These are phyloP conservation scores for Zosterops borbonicus DNA, from an alignment of 2,113 vertebrate species.

Conservation along the genomic window DNA sequence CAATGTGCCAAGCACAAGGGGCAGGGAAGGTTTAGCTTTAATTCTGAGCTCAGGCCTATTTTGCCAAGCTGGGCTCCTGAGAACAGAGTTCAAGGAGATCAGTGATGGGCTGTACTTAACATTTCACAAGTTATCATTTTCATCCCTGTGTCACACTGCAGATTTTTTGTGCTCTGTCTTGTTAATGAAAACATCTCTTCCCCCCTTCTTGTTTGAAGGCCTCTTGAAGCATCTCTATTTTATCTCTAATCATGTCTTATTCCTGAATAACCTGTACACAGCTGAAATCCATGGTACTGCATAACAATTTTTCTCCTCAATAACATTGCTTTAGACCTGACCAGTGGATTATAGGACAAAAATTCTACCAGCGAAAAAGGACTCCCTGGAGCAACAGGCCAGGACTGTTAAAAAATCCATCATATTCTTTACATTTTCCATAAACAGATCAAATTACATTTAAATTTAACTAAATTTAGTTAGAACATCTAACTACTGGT, in stretches of 20 bases:
- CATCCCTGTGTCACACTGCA: neutral
- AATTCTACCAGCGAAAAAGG: neutral
- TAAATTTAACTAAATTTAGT: neutral
- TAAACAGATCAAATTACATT: neutral
- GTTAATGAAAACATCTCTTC: neutral
- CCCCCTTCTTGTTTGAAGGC: neutral
- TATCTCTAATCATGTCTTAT: neutral
- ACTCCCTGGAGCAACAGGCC: neutral
- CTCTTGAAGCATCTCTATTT: neutral
- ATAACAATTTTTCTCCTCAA: neutral
- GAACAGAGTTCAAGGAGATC: neutral
- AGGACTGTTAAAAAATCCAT: neutral
- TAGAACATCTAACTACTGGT: neutral
- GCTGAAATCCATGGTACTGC: accelerated
- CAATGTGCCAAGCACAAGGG: neutral
- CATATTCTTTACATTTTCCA: neutral
- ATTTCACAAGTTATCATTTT: too few species aligned
- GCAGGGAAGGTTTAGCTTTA: neutral
- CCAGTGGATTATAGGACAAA: neutral
- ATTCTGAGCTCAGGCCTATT: neutral
- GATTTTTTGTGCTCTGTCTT: neutral
- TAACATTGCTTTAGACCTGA: neutral
- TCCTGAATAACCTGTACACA: neutral
- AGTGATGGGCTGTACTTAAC: neutral
- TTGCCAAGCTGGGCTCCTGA: neutral